These are phyloP conservation scores for Holcopasites calliopsidis DNA, from an alignment of 1,140 invertebrate species.

Conservation along the genomic window DNA sequence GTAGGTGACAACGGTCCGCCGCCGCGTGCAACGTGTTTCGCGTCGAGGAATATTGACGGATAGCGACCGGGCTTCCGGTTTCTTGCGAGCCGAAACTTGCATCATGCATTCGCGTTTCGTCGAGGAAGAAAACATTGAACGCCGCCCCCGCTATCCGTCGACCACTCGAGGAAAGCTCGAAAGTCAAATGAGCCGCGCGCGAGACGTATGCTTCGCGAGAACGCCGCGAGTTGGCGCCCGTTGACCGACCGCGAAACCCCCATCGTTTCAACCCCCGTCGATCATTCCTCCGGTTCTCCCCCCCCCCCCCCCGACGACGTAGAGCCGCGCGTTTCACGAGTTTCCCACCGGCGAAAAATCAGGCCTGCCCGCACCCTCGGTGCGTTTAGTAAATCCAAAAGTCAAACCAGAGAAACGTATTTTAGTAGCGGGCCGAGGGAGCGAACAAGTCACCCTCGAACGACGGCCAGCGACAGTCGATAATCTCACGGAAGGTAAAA, in stretches of 20 bases:
- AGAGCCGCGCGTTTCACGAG: too few relatives aligned
- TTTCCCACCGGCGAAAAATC: not conserved
- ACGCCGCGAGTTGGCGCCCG: conserved; percentile 28
- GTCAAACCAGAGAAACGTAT: conserved; percentile 75
- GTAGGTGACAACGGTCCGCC: conserved; percentile 38
- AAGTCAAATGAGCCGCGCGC: not conserved
- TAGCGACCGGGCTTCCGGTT: conserved; percentile 33
- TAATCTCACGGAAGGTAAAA: conserved; percentile 81
- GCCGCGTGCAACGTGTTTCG: conserved; percentile 57
- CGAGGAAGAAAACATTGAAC: not conserved
- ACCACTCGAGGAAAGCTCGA: conserved; percentile 3
- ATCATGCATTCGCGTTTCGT: too few relatives aligned
- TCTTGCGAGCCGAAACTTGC: too few relatives aligned
- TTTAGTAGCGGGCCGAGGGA: conserved; percentile 78
- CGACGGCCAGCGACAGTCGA: conserved; percentile 79
- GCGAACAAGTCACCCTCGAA: conserved; percentile 77
- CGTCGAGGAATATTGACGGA: conserved; percentile 57
- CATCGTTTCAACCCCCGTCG: not conserved
- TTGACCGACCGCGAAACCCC: conserved; percentile 4
- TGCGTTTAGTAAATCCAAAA: conserved; percentile 52
- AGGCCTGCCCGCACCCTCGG: not conserved
- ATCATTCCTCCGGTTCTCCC: conserved; percentile 7
- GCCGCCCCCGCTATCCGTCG: conserved; percentile 19
- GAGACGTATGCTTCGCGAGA: not conserved
- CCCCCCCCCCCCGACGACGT: not conserved